Evolutionary conservation across 2,888 invertebrate species (phyloP).

Genomic region (Melieria picta): DNA sequence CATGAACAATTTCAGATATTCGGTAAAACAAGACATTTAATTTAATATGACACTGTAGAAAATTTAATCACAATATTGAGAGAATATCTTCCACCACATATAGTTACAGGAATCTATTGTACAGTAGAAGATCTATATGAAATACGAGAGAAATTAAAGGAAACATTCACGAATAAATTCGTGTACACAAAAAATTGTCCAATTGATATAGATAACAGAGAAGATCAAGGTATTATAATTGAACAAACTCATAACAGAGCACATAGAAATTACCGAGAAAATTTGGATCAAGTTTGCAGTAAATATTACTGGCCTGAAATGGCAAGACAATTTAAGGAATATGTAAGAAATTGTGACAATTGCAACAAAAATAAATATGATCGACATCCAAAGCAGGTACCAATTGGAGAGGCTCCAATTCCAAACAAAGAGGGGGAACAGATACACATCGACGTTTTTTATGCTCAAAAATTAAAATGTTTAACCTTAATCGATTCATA

Average conservation of each 20-base stretch:
- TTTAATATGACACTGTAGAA: constrained; percentile 27
- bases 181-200: constrained; percentile 16
- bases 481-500: no score
- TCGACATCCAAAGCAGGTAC: no score
- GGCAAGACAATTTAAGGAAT: no score
- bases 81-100: constrained; percentile 21
- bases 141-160: constrained; percentile 14
- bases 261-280: constrained; percentile 14
- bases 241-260: constrained; percentile 25
- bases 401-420: no score
- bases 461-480: no score
- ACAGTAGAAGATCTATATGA: constrained; percentile 18
- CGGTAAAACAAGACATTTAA: constrained; percentile 14
- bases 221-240: constrained; percentile 23
- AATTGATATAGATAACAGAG: constrained; percentile 19
- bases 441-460: no score
- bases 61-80: constrained; percentile 26
- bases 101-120: constrained; percentile 22
- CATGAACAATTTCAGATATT: constrained; percentile 23
- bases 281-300: no score
- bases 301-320: no score
- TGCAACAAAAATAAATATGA: no score
- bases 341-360: no score
- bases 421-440: no score
- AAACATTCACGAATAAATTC: constrained; percentile 20